These are phyloP conservation scores for Megaceryle maxima DNA, from an alignment of 2,113 vertebrate species.

Conservation along the genomic window DNA sequence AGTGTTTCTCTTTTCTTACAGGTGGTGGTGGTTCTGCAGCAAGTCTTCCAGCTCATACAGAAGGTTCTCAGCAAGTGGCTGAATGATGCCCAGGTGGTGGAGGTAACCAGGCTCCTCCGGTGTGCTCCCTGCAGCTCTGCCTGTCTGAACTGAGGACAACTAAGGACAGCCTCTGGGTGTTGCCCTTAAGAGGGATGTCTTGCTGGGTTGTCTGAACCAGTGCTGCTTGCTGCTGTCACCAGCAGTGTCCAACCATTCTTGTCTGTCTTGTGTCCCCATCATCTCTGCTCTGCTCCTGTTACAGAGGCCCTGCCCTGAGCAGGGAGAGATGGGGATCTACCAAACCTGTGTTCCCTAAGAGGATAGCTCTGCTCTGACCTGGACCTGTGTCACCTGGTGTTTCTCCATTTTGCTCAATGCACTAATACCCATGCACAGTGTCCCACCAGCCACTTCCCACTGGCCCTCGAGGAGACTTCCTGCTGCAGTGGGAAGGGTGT, in stretches of 20 bases:
- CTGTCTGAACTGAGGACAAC: neutral
- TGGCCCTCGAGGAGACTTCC: neutral
- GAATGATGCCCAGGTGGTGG: slow-evolving; percentile 97
- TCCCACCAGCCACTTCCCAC: neutral
- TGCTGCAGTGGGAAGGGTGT: neutral
- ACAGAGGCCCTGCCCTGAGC: neutral
- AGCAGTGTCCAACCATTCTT: neutral
- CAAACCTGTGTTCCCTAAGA: neutral
- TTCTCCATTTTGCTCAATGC: neutral
- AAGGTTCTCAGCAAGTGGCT: slow-evolving; percentile 98
- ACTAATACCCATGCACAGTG: fast-evolving
- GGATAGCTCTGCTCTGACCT: neutral
- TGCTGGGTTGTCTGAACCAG: neutral
- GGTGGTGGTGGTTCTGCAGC: slow-evolving; percentile 98
- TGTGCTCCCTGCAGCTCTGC: neutral
- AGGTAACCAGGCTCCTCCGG: slow-evolving; percentile 78
- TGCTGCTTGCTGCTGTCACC: neutral
- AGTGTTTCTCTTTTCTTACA: slow-evolving; percentile 55
- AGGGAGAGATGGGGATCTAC: neutral
- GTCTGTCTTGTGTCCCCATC: neutral
- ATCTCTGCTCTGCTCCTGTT: neutral
- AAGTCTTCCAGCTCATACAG: slow-evolving; percentile 98
- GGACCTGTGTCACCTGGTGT: neutral
- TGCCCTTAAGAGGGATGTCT: neutral
- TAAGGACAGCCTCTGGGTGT: neutral